phyloP scores from a whole-genome alignment of 2,113 vertebrate species.

The Daboia siamensis region DNA sequence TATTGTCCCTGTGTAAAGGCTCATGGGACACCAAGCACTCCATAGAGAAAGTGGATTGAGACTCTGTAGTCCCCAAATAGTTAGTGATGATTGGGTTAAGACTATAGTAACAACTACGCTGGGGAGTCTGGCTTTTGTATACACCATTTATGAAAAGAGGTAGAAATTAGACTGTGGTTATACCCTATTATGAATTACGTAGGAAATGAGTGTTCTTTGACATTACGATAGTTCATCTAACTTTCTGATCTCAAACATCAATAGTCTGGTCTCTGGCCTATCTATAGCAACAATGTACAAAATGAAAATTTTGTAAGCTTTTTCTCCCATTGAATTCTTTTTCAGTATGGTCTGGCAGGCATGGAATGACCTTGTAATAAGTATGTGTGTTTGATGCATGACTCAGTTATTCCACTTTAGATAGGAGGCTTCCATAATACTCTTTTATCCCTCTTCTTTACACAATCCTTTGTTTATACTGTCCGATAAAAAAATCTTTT shows the following conservation, averaged over 20 bases:
- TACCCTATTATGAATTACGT: background rate
- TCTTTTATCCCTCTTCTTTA: background rate
- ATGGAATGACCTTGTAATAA: background rate
- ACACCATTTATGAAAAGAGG: background rate
- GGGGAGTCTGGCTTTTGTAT: background rate
- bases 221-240: background rate
- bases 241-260: background rate
- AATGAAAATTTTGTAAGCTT: background rate
- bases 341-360: background rate
- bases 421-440: background rate
- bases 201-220: background rate
- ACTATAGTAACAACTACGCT: background rate
- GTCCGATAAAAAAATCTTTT: background rate
- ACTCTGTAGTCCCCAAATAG: background rate
- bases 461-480: background rate
- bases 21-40: background rate
- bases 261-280: background rate
- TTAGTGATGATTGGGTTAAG: background rate
- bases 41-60: background rate
- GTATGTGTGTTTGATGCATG: background rate
- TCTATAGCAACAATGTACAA: background rate
- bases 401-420: background rate
- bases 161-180: background rate
- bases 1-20: background rate
- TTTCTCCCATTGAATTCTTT: background rate